These are phyloP conservation scores for Acipenser transmontanus DNA, from an alignment of 2,797 vertebrate genomes.

Conservation along the genomic window DNA sequence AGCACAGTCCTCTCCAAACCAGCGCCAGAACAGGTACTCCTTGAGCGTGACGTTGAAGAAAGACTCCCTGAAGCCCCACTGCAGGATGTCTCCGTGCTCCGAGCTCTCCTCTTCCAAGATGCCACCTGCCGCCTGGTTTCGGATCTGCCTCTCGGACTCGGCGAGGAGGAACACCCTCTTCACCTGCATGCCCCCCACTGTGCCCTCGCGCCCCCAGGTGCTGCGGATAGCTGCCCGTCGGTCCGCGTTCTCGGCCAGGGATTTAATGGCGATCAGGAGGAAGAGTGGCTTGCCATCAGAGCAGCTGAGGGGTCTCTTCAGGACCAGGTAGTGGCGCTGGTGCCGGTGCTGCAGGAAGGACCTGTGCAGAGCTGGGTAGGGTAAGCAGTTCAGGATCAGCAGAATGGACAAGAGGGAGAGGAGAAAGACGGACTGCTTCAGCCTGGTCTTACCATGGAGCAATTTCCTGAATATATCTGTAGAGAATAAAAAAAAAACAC, in stretches of 20 bases:
- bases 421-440: too few relatives aligned
- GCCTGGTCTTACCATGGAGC: too few relatives aligned
- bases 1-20: constrained; percentile 15
- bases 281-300: not conserved
- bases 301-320: constrained; percentile 14
- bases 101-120: constrained; percentile 17
- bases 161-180: constrained; percentile 27
- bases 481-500: too few relatives aligned
- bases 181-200: not conserved
- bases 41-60: constrained; percentile 31
- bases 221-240: constrained; percentile 15
- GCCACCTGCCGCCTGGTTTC: not conserved
- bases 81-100: constrained; percentile 20
- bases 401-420: too few relatives aligned
- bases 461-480: too few relatives aligned
- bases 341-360: constrained; percentile 15
- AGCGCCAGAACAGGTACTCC: constrained; percentile 26
- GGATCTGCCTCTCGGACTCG: not conserved
- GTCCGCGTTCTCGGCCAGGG: constrained; percentile 7
- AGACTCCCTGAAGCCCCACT: constrained; percentile 26
- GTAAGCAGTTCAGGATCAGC: too few relatives aligned
- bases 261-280: constrained; percentile 24
- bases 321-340: constrained; percentile 15
- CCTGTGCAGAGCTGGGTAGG: constrained; percentile 11
- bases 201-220: constrained; percentile 21